Evolutionary conservation across 1,140 invertebrate species (phyloP), one percentile per base, ranked within the genome.

Genomic region (Hetaerina americana): DNA sequence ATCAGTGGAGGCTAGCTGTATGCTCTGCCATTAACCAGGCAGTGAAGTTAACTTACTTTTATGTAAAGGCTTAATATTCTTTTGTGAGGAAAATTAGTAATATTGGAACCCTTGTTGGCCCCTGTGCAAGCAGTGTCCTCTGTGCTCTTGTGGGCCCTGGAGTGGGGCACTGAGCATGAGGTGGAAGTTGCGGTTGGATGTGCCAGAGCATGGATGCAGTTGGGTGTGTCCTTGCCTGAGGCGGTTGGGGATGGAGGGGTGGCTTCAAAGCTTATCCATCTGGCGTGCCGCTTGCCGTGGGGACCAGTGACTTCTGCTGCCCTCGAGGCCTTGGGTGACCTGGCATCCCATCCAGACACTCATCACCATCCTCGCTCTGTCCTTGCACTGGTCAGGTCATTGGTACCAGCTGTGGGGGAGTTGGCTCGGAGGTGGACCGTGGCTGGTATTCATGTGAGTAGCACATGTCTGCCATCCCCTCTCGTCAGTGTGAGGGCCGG

Each of bases 161-260:
- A 57, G 10, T 57, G 40, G 40, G 40, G 40, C 15, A 18, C 40
- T 57, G 40, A 18, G 2, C 15, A 1, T 18, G 40, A 57, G 22
- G 40, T 57, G 3, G 40, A 57, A 57, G 22, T 18, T 69, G 82
- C 85, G 0, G 79, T 87, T 0, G 85, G 85, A 76, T 89, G 87
- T 77, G 84, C 87, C 22, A 82, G 81, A 28, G 84, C 85, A 25
- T 91, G 89, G 89, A 82, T 89, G 5, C 84, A 87, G 71, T 82
- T 86, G 73, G 81, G 82, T 1, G 80, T 81, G n/a, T 78, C 81
- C 10, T 80, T 86, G 8, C 78, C 80, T 77, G 78, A 78, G 22
- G 40, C 40, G 15, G 22, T n/a, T 5, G 40, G 40, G 22, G 40
- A 57, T 57, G 10, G 40, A 18, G 40, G 27, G 15, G 15, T 57